These are phyloP conservation scores for Clunio marinus DNA, from an alignment of 2,888 invertebrate species.

Conservation along the genomic window DNA sequence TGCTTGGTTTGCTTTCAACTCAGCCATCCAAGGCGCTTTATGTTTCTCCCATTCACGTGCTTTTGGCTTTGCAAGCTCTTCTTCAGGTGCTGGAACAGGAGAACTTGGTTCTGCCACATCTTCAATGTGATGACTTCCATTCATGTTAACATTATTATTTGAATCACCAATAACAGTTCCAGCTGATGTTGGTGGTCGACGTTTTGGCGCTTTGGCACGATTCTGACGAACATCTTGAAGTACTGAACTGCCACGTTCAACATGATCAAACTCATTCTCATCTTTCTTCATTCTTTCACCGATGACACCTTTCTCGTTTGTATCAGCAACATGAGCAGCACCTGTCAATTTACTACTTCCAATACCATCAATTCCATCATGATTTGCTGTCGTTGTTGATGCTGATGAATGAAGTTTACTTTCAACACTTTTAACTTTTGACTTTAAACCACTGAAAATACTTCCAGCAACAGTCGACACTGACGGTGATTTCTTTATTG, in stretches of 20 bases:
- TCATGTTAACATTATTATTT: constrained; percentile 45
- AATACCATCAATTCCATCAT: constrained; percentile 53
- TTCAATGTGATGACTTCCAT: constrained; percentile 45
- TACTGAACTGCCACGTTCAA: constrained; percentile 57
- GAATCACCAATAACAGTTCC: constrained; percentile 47
- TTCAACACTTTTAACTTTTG: constrained; percentile 56
- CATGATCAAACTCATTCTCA: constrained; percentile 58
- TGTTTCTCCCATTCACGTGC: constrained; percentile 69
- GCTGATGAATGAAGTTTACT: constrained; percentile 53
- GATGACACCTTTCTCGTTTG: constrained; percentile 43
- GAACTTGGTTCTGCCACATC: constrained; percentile 40
- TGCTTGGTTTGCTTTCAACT: constrained; percentile 70
- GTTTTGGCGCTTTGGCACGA: constrained; percentile 56
- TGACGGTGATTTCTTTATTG: constrained; percentile 65
- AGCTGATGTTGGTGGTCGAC: constrained; percentile 59
- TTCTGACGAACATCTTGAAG: constrained; percentile 64
- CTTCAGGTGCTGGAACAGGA: constrained; percentile 23
- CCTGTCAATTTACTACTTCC: constrained; percentile 50
- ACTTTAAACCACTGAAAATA: constrained; percentile 59
- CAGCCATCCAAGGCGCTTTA: constrained; percentile 75
- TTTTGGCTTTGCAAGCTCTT: constrained; percentile 57
- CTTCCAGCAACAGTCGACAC: constrained; percentile 56
- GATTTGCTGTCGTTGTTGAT: too few relatives aligned
- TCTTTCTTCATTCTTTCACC: constrained; percentile 43
- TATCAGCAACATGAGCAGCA: constrained; percentile 43